Percentiles rank a stretch among this genome's conserved stretches.
Evolutionary conservation across 2,888 invertebrate genomes (phyloP).

Genomic region (Heliconius ismenius): DNA sequence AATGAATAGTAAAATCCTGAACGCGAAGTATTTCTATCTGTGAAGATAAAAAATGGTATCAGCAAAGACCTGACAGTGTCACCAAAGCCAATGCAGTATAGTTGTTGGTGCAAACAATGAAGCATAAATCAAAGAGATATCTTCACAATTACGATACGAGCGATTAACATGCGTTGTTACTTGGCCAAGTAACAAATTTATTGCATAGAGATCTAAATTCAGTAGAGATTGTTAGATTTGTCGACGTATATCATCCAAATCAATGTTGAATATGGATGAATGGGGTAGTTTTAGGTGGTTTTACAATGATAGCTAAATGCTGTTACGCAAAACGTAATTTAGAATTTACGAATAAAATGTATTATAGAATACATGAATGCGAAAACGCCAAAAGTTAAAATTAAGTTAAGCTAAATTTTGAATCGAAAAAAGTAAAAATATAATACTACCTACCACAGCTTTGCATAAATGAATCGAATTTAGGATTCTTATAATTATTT

Average conservation of each 20-base stretch:
- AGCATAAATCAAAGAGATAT: conserved; percentile 50
- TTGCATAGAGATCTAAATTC: neutral
- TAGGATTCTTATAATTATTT: no score
- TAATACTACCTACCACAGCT: no score
- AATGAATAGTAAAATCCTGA: neutral
- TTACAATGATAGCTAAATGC: neutral
- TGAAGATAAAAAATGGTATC: neutral
- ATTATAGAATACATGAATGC: no score
- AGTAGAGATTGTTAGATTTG: neutral
- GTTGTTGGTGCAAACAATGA: conserved; percentile 44
- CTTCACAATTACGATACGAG: conserved; percentile 38
- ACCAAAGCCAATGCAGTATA: conserved; percentile 28
- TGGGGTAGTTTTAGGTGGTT: neutral
- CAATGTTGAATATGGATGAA: neutral
- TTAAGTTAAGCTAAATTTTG: no score
- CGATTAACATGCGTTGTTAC: conserved; percentile 37
- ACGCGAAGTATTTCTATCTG: neutral
- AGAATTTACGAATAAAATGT: no score
- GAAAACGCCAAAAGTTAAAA: no score
- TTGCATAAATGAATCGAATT: no score
- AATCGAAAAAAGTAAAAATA: no score
- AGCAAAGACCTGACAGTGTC: neutral
- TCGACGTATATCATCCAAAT: neutral
- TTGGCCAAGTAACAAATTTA: conserved; percentile 32
- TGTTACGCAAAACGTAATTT: neutral